phyloP scores from a whole-genome alignment of 2,797 vertebrate genomes.

The Sebastes hubbsi region DNA sequence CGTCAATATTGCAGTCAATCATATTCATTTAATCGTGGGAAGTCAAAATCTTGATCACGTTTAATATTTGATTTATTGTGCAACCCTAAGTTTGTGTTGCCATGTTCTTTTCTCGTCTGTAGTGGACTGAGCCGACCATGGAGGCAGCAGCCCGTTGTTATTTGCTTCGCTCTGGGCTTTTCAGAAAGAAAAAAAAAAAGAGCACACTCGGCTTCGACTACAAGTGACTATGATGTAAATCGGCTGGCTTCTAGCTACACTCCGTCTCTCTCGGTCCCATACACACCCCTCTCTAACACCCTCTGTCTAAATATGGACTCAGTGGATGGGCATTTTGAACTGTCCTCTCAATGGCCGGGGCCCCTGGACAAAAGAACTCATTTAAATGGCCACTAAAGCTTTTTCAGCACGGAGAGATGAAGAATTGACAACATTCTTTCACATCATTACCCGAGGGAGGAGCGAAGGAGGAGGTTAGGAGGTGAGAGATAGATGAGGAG shows the following conservation, averaged over 20 bases:
- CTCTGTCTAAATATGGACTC: slow-evolving; percentile 76
- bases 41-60: too few species aligned
- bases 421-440: slow-evolving; percentile 88
- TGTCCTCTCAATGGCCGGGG: slow-evolving; percentile 76
- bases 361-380: slow-evolving; percentile 82
- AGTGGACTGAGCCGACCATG: not conserved
- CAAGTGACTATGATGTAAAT: slow-evolving; percentile 80
- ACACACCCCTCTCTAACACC: slow-evolving; percentile 58
- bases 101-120: not conserved
- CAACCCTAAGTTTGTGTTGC: not conserved
- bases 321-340: slow-evolving; percentile 81
- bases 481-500: slow-evolving; percentile 43
- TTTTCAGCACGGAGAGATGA: slow-evolving; percentile 75
- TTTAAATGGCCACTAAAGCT: slow-evolving; percentile 86
- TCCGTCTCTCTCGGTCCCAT: slow-evolving; percentile 13
- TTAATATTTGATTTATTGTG: too few species aligned
- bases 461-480: slow-evolving; percentile 67
- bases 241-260: slow-evolving; percentile 55
- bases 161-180: slow-evolving; percentile 55
- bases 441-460: slow-evolving; percentile 84
- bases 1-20: too few species aligned
- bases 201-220: slow-evolving; percentile 56
- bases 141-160: slow-evolving; percentile 40
- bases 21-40: too few species aligned
- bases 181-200: slow-evolving; percentile 32